These are phyloP conservation scores for Drosophila sulfurigaster DNA, from an alignment of 1,140 invertebrate genomes.

Conservation along the genomic window DNA sequence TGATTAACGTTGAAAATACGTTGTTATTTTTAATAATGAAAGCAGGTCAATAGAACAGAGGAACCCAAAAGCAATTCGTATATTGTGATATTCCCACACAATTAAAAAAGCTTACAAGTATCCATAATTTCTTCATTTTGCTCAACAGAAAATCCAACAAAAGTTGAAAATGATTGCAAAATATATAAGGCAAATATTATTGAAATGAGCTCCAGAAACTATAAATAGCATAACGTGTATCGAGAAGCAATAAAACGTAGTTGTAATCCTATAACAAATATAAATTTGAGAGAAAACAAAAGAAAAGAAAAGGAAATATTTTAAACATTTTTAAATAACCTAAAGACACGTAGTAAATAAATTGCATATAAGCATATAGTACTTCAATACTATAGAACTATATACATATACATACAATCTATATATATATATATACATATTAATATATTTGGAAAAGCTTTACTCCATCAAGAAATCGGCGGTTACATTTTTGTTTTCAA, in stretches of 20 bases:
- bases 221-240: slow-evolving; percentile 81
- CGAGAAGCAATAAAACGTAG: slow-evolving; percentile 84
- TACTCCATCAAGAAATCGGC: slow-evolving; percentile 54
- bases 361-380: slow-evolving; percentile 41
- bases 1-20: slow-evolving; percentile 37
- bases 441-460: slow-evolving; percentile 66
- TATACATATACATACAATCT: slow-evolving; percentile 26
- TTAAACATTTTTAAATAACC: slow-evolving; percentile 50
- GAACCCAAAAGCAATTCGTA: slow-evolving; percentile 75
- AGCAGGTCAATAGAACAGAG: slow-evolving; percentile 43
- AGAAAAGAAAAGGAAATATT: slow-evolving; percentile 24
- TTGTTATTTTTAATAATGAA: slow-evolving; percentile 19
- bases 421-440: slow-evolving; percentile 36
- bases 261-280: slow-evolving; percentile 60
- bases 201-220: slow-evolving; percentile 66
- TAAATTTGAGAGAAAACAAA: slow-evolving; percentile 17
- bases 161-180: slow-evolving; percentile 28
- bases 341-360: slow-evolving; percentile 44
- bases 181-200: slow-evolving; percentile 31
- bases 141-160: slow-evolving; percentile 50
- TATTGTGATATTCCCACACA: slow-evolving; percentile 76
- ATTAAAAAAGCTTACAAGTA: slow-evolving; percentile 31
- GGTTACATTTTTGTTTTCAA: slow-evolving; percentile 56
- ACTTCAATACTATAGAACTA: slow-evolving; percentile 28
- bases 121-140: slow-evolving; percentile 69